A percentile compares a stretch with the other conserved stretches of the same genome.
Evolutionary conservation across 64 coral and sea anemone genomes (phyloP).

Genomic region (Pocillopora verrucosa): DNA sequence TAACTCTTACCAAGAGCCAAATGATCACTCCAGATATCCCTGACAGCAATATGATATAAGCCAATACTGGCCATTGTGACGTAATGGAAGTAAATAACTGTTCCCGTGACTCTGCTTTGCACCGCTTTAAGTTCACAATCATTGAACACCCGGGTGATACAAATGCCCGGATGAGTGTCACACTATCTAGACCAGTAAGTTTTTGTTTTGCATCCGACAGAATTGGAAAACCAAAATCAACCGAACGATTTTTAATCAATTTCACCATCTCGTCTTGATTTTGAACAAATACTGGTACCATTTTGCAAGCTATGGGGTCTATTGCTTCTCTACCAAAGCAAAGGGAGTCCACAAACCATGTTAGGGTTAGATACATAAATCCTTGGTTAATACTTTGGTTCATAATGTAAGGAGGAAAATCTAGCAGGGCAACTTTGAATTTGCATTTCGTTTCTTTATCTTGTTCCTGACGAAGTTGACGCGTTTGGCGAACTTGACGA

Average conservation of each 20-base stretch:
- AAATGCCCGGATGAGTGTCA: conserved; percentile 6
- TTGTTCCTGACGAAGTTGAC: not conserved
- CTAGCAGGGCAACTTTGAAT: not conserved
- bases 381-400: not conserved
- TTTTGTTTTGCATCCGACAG: not conserved
- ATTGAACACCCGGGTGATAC: conserved; percentile 13
- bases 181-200: not conserved
- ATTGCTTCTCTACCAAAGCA: not conserved
- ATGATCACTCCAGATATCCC: conserved; percentile 50
- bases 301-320: not conserved
- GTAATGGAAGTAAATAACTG: conserved; percentile 31
- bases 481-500: not conserved
- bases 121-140: conserved; percentile 36
- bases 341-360: not conserved
- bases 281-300: not conserved
- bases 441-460: not conserved
- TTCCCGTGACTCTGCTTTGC: not conserved
- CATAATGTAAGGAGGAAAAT: conserved; percentile 33
- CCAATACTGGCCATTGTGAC: conserved; percentile 40
- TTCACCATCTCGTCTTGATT: not conserved
- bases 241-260: not conserved
- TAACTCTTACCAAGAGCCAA: conserved; percentile 21
- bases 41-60: conserved; percentile 34
- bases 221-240: conserved; percentile 37
- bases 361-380: not conserved